These are phyloP conservation scores for Phengaris arion DNA, from an alignment of 2,888 invertebrate genomes.

Conservation along the genomic window DNA sequence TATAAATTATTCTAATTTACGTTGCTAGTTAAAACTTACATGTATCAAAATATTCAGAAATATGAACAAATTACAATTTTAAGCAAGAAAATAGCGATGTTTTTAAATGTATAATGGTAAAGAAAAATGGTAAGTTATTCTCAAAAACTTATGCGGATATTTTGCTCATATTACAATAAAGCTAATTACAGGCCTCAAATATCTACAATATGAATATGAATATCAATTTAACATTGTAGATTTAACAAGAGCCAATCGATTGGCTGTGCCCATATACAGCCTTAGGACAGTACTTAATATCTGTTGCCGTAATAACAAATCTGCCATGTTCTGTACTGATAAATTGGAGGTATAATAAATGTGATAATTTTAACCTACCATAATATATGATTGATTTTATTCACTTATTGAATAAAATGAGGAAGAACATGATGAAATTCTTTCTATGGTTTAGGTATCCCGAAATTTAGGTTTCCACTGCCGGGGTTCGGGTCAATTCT, in stretches of 20 bases:
- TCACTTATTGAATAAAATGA: neutral
- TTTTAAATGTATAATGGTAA: no score
- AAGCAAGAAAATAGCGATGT: no score
- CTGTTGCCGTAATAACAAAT: conserved; percentile 15
- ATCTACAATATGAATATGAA: conserved; percentile 7
- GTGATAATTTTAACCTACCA: conserved; percentile 6
- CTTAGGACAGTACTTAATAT: conserved; percentile 11
- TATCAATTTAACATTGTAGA: conserved; percentile 18
- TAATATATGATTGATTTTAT: neutral
- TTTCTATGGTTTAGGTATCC: no score
- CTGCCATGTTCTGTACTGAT: conserved; percentile 19
- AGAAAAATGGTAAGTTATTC: no score
- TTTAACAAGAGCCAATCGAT: conserved; percentile 23
- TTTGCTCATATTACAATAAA: neutral
- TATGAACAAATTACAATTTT: no score
- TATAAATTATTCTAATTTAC: no score
- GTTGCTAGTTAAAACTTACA: no score
- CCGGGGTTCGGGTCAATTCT: no score
- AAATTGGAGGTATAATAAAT: conserved; percentile 13
- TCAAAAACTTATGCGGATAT: neutral
- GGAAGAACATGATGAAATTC: neutral
- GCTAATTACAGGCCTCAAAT: conserved; percentile 6
- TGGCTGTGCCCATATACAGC: conserved; percentile 20
- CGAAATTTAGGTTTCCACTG: no score
- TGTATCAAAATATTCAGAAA: no score